Evolutionary conservation across 2,113 vertebrate genomes (phyloP).

Genomic region (Hydrochoerus hydrochaeris): DNA sequence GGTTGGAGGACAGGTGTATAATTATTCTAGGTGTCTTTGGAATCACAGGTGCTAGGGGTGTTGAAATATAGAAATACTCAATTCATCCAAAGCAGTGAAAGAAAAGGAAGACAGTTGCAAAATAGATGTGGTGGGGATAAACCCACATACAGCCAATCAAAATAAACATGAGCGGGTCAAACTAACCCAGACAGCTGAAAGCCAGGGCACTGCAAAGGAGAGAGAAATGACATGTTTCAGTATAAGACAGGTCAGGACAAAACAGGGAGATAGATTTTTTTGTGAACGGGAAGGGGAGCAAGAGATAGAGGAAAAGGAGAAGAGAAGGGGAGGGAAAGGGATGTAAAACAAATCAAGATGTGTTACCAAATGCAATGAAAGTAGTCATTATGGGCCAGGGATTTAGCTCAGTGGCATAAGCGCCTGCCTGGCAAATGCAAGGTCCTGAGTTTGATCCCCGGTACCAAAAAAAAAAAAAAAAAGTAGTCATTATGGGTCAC

Average conservation of each 20-base stretch:
- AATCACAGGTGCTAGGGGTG: not conserved
- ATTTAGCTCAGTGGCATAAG: too few species aligned
- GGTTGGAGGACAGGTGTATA: not conserved
- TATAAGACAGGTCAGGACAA: not conserved
- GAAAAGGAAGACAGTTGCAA: constrained; percentile 31
- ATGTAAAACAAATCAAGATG: not conserved
- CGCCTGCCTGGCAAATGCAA: too few species aligned
- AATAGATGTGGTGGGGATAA: not conserved
- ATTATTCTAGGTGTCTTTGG: not conserved
- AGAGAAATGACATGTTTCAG: not conserved
- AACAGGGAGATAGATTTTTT: not conserved
- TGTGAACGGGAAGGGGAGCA: not conserved
- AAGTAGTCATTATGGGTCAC: not conserved
- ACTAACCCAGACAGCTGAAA: not conserved
- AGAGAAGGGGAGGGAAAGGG: not conserved
- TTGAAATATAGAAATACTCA: not conserved
- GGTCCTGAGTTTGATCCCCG: too few species aligned
- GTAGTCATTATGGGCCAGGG: too few species aligned
- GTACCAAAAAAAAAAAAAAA: too few species aligned
- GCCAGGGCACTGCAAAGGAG: not conserved
- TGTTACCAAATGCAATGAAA: not conserved
- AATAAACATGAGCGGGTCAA: not conserved
- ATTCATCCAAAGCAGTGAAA: not conserved
- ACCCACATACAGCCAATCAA: not conserved
- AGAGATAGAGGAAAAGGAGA: not conserved